These are phyloP conservation scores for Polypedilum vanderplanki DNA, from an alignment of 1,140 invertebrate species.

Conservation along the genomic window DNA sequence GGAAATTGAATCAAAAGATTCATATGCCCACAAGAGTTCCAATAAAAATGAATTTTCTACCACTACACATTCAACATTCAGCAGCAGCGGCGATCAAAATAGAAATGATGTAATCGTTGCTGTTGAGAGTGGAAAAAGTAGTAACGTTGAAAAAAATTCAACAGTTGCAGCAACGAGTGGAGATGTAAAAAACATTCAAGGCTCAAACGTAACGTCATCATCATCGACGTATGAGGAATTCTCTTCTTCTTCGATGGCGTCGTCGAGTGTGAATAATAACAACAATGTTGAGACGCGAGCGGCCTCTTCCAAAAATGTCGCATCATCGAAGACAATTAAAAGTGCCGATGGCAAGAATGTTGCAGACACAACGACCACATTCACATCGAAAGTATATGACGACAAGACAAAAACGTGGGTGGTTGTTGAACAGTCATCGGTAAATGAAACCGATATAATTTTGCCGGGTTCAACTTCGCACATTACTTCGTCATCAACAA, in stretches of 20 bases:
- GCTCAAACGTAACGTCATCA: not conserved
- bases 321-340: not conserved
- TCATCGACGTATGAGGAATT: constrained; percentile 24
- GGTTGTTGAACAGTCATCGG: constrained; percentile 24
- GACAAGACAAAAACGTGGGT: constrained; percentile 24
- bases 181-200: constrained; percentile 5
- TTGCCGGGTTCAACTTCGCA: not conserved
- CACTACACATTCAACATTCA: constrained; percentile 14
- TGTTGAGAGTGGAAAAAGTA: constrained; percentile 28
- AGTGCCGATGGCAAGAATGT: not conserved
- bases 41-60: constrained; percentile 7
- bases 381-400: constrained; percentile 8
- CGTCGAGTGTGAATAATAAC: not conserved
- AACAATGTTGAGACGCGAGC: not conserved
- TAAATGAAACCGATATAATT: constrained; percentile 22
- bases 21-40: constrained; percentile 5
- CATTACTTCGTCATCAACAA: not conserved
- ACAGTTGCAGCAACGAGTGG: not conserved
- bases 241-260: constrained; percentile 20
- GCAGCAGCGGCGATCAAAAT: constrained; percentile 19
- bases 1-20: constrained; percentile 5
- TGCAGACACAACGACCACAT: not conserved
- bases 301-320: not conserved
- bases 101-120: constrained; percentile 28
- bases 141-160: not conserved